phyloP scores from a whole-genome alignment of 2,797 vertebrate genomes.

The Halcyon badia region DNA sequence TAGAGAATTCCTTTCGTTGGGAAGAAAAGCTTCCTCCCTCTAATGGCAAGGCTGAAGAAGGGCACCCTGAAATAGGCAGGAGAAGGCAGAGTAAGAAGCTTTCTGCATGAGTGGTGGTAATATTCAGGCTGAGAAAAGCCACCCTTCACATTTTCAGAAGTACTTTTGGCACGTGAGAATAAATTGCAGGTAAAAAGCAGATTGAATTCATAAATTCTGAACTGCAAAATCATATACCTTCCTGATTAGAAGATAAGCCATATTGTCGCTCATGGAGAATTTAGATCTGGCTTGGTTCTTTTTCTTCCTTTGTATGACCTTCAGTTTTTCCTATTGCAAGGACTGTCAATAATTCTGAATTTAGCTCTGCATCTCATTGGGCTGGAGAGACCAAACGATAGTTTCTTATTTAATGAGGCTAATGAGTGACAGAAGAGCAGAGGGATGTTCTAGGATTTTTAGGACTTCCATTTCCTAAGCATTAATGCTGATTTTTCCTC shows the following conservation, averaged over 20 bases:
- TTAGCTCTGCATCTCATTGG: not conserved
- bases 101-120: not conserved
- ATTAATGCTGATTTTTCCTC: not conserved
- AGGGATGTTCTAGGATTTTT: not conserved
- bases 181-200: not conserved
- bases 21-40: not conserved
- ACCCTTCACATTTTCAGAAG: not conserved
- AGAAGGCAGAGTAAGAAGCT: not conserved
- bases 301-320: not conserved
- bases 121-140: not conserved
- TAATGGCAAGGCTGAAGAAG: not conserved
- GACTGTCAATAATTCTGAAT: not conserved
- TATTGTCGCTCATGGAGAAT: not conserved
- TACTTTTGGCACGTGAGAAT: not conserved
- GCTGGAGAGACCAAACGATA: not conserved
- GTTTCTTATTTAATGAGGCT: not conserved
- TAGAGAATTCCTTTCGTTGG: not conserved
- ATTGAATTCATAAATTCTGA: not conserved
- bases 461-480: not conserved
- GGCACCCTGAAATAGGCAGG: not conserved
- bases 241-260: not conserved
- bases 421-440: not conserved
- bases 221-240: not conserved
- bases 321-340: not conserved
- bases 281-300: not conserved